phyloP scores from a whole-genome alignment of 2,888 invertebrate genomes.

The Acleris literana region DNA sequence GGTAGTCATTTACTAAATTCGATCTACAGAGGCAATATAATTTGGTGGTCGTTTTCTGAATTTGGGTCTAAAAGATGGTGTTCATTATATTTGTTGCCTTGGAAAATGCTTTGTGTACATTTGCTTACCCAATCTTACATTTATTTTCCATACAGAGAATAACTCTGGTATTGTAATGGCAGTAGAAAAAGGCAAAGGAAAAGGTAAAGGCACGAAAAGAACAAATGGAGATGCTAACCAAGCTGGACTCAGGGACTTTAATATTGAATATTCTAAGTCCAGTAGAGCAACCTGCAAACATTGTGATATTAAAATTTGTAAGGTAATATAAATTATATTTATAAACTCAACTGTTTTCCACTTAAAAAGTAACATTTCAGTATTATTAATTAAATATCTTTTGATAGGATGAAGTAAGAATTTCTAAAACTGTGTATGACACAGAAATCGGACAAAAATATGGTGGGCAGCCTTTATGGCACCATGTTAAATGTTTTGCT shows the following conservation, averaged over 20 bases:
- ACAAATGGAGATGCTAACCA: constrained; percentile 56
- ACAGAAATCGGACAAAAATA: constrained; percentile 90
- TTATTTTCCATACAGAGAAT: constrained; percentile 39
- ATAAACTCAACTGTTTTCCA: too few species aligned
- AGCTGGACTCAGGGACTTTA: constrained; percentile 85
- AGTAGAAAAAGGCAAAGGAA: constrained; percentile 75
- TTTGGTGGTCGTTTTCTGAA: too few species aligned
- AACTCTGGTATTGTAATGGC: constrained; percentile 69
- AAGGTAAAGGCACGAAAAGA: constrained; percentile 72
- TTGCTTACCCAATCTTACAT: background rate
- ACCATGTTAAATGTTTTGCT: constrained; percentile 95
- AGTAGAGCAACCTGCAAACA: constrained; percentile 90
- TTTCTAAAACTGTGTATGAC: constrained; percentile 93
- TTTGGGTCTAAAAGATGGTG: too few species aligned
- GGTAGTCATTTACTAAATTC: too few species aligned
- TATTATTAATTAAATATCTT: background rate
- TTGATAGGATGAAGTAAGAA: constrained; percentile 86
- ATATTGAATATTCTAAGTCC: constrained; percentile 93
- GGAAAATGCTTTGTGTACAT: too few species aligned
- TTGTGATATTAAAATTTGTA: constrained; percentile 93
- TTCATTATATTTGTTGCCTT: too few species aligned
- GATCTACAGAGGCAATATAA: too few species aligned
- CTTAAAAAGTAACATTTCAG: too few species aligned
- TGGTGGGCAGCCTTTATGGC: constrained; percentile 94
- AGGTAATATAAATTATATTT: constrained; percentile 76